These are phyloP conservation scores for Perdita meconis DNA, from an alignment of 2,888 invertebrate species.

Conservation along the genomic window DNA sequence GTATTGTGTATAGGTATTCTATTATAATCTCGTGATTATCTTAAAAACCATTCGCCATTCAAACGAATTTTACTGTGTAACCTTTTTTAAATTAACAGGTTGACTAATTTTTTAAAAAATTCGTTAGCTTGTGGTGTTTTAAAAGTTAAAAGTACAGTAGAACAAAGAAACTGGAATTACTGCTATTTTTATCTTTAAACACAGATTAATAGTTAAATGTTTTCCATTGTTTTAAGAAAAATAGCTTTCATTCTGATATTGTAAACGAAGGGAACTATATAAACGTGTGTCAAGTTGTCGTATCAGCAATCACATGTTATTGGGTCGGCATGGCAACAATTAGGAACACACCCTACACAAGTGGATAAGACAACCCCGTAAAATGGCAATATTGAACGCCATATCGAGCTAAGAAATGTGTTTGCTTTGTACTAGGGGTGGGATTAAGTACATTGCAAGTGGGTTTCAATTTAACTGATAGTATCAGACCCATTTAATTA, in stretches of 20 bases:
- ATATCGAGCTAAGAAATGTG: neutral
- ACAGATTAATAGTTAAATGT: neutral
- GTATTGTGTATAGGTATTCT: too few relatives aligned
- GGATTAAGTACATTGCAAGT: too few relatives aligned
- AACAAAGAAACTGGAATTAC: too few relatives aligned
- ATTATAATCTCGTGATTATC: too few relatives aligned
- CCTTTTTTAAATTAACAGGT: too few relatives aligned
- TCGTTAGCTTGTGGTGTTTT: too few relatives aligned
- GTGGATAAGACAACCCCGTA: slow-evolving; percentile 12
- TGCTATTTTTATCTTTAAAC: too few relatives aligned
- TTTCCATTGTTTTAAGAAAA: neutral
- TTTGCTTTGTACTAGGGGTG: neutral
- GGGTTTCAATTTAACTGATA: neutral
- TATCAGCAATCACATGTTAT: slow-evolving; percentile 17
- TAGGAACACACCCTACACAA: slow-evolving; percentile 33
- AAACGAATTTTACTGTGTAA: too few relatives aligned
- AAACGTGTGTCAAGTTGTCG: neutral
- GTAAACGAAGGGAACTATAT: neutral
- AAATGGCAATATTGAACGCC: slow-evolving; percentile 1
- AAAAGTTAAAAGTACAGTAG: too few relatives aligned
- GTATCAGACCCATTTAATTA: too few relatives aligned
- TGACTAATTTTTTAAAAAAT: too few relatives aligned
- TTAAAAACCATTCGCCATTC: too few relatives aligned
- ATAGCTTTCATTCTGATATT: neutral
- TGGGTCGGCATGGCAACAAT: slow-evolving; percentile 51